Conservation (phyloP, 2,888 invertebrate genomes). For the Dryocosmus kuriphilus region DNA sequence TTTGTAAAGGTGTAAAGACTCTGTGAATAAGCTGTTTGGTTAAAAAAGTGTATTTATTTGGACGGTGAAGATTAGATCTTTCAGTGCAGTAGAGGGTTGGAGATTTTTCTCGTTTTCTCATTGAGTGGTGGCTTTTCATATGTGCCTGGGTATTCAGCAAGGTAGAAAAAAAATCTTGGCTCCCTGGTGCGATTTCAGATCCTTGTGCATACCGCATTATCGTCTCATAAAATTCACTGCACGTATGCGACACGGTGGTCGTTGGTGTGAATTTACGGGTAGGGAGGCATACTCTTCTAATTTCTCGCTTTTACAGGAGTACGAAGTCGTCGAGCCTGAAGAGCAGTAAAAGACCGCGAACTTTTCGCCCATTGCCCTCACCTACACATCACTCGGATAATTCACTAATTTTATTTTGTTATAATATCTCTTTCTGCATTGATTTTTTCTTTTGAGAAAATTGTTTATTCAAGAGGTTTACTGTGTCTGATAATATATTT, state of each 20-base stretch:
- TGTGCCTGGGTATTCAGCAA: background rate
- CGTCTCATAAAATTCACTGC: constrained; percentile 30
- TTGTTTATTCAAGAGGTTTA: no score
- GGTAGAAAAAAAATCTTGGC: constrained; percentile 10
- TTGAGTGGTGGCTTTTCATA: constrained; percentile 7
- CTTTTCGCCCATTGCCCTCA: constrained; percentile 2
- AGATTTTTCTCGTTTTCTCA: constrained; percentile 16
- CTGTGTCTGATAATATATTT: no score
- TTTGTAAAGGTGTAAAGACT: no score
- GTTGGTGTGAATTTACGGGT: constrained; percentile 20
- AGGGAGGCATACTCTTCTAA: background rate
- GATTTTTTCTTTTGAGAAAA: no score
- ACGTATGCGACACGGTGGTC: constrained; percentile 12
- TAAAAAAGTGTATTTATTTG: no score
- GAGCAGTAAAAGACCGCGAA: constrained; percentile 9
- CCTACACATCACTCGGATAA: background rate
- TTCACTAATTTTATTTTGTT: constrained; percentile 7
- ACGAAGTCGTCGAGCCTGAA: constrained; percentile 7
- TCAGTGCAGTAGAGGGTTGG: background rate
- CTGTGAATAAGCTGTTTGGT: no score
- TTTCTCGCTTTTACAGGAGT: constrained; percentile 1
- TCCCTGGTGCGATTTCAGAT: constrained; percentile 21
- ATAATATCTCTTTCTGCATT: background rate
- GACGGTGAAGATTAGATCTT: background rate
- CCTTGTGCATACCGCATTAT: constrained; percentile 11